Conservation (phyloP, 2,797 vertebrate species). For the Prionace glauca region DNA sequence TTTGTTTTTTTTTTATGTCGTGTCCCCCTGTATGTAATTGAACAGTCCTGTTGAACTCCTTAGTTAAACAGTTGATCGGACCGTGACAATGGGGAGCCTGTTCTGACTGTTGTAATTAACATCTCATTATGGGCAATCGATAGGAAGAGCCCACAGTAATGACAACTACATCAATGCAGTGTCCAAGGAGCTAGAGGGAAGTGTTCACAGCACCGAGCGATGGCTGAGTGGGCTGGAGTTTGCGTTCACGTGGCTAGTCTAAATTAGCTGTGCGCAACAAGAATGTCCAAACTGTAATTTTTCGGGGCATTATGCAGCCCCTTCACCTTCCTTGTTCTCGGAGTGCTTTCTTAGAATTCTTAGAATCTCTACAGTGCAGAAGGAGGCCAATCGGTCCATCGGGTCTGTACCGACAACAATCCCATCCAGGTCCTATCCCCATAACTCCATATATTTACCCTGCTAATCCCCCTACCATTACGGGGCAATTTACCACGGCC, state of each 20-base stretch:
- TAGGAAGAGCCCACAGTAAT: background rate
- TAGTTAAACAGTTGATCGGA: background rate
- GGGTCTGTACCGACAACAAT: no score
- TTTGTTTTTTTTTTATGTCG: no score
- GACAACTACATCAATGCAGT: background rate
- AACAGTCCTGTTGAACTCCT: background rate
- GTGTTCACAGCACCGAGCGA: background rate
- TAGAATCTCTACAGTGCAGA: no score
- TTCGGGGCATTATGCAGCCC: background rate
- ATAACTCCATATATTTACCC: no score
- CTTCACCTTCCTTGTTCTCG: background rate
- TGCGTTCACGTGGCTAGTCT: background rate
- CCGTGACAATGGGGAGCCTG: background rate
- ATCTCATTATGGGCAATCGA: background rate
- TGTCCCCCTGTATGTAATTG: background rate
- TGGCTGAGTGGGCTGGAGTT: background rate
- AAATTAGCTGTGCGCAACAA: background rate
- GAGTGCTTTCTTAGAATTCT: no score
- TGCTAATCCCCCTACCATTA: no score
- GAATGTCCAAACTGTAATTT: background rate
- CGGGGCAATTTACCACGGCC: no score
- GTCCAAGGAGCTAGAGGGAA: background rate
- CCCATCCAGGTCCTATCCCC: no score
- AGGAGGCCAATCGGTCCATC: no score
- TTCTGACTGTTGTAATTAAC: background rate